These are phyloP conservation scores for Polymixis lichenea DNA, from an alignment of 2,888 invertebrate species.

Conservation along the genomic window DNA sequence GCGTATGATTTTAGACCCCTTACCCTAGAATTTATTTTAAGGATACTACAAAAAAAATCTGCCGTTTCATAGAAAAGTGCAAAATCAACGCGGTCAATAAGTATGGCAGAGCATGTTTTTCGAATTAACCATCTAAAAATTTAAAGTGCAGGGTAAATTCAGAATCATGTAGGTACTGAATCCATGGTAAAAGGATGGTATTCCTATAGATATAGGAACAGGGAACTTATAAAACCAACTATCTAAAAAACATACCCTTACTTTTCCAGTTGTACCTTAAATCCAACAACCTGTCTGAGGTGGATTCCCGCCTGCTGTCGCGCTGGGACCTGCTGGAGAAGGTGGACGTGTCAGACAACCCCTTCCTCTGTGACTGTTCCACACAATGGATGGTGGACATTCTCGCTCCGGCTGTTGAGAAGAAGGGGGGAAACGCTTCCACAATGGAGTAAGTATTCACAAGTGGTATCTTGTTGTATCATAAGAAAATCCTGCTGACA, in stretches of 20 bases:
- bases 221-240: background rate
- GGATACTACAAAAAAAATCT: too few species aligned
- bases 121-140: too few species aligned
- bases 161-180: too few species aligned
- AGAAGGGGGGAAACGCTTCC: slow-evolving; percentile 81
- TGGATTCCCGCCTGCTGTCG: slow-evolving; percentile 92
- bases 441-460: slow-evolving; percentile 84
- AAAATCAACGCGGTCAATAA: too few species aligned
- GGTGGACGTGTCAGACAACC: slow-evolving; percentile 93
- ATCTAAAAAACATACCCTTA: background rate
- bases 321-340: slow-evolving; percentile 93
- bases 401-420: slow-evolving; percentile 90
- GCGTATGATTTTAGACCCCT: too few species aligned
- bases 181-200: too few species aligned
- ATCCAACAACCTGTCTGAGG: slow-evolving; percentile 92
- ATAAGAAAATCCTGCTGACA: slow-evolving; percentile 45
- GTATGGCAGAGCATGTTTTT: too few species aligned
- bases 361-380: slow-evolving; percentile 94
- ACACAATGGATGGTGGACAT: slow-evolving; percentile 94
- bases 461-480: slow-evolving; percentile 42
- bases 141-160: too few species aligned
- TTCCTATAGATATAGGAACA: too few species aligned
- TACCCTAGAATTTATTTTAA: too few species aligned
- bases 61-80: too few species aligned
- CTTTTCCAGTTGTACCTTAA: slow-evolving; percentile 92